Evolutionary conservation across 2,797 vertebrate species (phyloP).

Genomic region (Erethizon dorsatum): DNA sequence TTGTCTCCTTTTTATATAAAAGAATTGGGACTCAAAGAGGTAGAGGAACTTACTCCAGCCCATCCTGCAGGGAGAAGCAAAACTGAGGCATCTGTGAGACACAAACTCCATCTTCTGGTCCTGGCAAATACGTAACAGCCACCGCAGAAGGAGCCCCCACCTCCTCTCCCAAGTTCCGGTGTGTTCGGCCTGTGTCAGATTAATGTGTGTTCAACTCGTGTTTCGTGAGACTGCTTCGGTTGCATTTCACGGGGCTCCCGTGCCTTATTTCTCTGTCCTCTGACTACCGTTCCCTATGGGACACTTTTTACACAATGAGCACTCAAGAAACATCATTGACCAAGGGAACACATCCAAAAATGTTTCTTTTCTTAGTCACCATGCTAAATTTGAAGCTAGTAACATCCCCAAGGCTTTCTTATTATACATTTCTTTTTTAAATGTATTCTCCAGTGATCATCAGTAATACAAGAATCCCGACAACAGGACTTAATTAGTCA

Average conservation of each 20-base stretch:
- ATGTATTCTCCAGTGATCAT: background rate
- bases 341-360: background rate
- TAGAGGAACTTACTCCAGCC: background rate
- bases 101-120: background rate
- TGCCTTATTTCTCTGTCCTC: background rate
- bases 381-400: background rate
- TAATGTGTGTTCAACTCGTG: too few species aligned
- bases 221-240: background rate
- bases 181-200: background rate
- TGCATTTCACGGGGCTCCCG: background rate
- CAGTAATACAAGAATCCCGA: background rate
- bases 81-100: background rate
- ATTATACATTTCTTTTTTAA: background rate
- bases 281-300: background rate
- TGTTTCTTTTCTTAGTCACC: background rate
- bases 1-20: background rate
- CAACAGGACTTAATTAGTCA: background rate
- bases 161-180: background rate
- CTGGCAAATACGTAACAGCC: background rate
- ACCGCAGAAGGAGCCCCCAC: fast-evolving
- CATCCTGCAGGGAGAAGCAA: background rate
- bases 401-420: background rate
- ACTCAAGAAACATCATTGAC: background rate
- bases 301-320: background rate
- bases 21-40: background rate